Base-by-base conservation (phyloP, 2,113 vertebrate genomes). In the Corapipo altera region DNA sequence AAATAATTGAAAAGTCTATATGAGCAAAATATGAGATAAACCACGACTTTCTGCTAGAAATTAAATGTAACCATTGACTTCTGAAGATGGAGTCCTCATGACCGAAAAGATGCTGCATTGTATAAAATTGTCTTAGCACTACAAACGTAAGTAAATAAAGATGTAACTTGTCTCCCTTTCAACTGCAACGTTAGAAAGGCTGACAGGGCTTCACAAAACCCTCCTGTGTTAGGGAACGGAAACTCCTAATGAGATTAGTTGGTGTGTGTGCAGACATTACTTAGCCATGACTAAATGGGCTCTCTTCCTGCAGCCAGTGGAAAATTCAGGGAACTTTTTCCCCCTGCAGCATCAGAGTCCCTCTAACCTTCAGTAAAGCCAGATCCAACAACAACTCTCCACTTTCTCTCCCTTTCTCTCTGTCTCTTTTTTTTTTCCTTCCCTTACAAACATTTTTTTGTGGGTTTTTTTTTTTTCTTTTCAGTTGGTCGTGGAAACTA, bases 191-290 rank as follows among this genome's bases (percentile, higher is more conserved):
- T 93, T 96, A 96, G 90, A 93, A 97, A 55, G 95, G 97, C 97
- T 95, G 97, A 97, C 97, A 96, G 96, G 95, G 97, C 97, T 95
- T 95, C 93, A 98, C 98, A 99, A 99, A 99, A 99, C 98, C 98
- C 97, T 98, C 98, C 99, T 98, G 98, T 99, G 98, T 98, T 89
- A 97, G 98, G 97, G 98, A 98, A 98, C 98, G 98, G 99, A 99
- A 99, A 99, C 98, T 98, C 98, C 98, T 99, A 99, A 99, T 99
- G 98, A 99, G 99, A 99, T 99, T 99, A 99, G 98, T 98, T 98
- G 98, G 97, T 99, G 98, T 98, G 98, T 98, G 98, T 98, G 98
- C 98, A 99, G 99, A 99, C 99, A 98, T 99, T 98, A 99, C 98
- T 99, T 98, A 98, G 98, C 98, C 98, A 98, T 99, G 99, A 99